Conservation (phyloP, 2,113 vertebrate species). For the Phylloscopus trochilus region DNA sequence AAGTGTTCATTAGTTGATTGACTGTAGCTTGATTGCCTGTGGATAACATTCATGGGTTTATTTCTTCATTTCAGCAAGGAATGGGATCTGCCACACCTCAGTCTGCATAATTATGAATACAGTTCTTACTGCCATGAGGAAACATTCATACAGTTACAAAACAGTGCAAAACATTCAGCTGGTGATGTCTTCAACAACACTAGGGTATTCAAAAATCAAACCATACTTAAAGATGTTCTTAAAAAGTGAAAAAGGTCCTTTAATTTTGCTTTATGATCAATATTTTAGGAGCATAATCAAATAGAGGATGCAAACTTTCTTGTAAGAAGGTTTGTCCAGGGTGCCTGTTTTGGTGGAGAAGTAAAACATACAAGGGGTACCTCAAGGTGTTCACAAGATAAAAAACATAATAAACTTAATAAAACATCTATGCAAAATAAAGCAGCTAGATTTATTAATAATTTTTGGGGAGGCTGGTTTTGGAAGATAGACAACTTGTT, state of each 20-base stretch:
- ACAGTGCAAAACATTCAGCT: neutral
- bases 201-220: neutral
- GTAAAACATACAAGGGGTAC: neutral
- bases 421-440: neutral
- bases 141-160: neutral
- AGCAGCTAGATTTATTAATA: neutral
- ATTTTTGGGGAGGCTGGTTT: neutral
- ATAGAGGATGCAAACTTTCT: neutral
- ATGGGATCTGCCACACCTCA: neutral
- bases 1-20: slow-evolving; percentile 39
- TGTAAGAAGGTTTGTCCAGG: neutral
- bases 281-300: neutral
- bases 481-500: neutral
- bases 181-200: neutral
- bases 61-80: slow-evolving; percentile 21
- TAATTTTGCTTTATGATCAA: neutral
- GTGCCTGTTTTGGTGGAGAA: neutral
- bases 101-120: neutral
- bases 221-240: neutral
- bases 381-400: neutral
- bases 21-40: slow-evolving; percentile 28
- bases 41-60: neutral
- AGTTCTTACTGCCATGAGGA: neutral
- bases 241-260: neutral
- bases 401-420: neutral